Evolutionary conservation across 2,113 vertebrate genomes (phyloP).

Genomic region (Myotis lucifugus): DNA sequence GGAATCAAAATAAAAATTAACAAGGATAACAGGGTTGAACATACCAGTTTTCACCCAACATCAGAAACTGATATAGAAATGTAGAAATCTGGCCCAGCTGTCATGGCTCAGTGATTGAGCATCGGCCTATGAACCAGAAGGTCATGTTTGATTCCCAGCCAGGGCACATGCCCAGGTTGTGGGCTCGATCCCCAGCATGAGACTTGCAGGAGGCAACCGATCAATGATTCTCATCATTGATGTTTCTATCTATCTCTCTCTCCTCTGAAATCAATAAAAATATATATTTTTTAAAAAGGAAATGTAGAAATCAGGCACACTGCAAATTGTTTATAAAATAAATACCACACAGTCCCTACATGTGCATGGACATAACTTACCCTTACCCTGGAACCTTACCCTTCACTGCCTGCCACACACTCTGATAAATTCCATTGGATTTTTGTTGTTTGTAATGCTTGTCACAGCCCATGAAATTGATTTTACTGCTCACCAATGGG

Average conservation of each 20-base stretch:
- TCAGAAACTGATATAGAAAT: not conserved
- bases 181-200: too few relatives aligned
- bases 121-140: too few relatives aligned
- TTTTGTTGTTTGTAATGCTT: not conserved
- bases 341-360: not conserved
- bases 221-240: too few relatives aligned
- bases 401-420: not conserved
- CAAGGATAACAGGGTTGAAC: not conserved
- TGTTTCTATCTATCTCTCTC: too few relatives aligned
- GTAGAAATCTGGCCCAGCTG: not conserved
- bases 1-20: not conserved
- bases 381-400: not conserved
- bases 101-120: too few relatives aligned
- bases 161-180: too few relatives aligned
- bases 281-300: not conserved
- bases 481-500: constrained; percentile 17
- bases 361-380: too few relatives aligned
- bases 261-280: too few relatives aligned
- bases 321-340: not conserved
- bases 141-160: too few relatives aligned
- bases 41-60: not conserved
- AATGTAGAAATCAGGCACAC: not conserved
- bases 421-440: not conserved
- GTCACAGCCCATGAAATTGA: constrained; percentile 40
- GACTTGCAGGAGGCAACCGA: too few relatives aligned